phyloP scores from a whole-genome alignment of 2,797 vertebrate species.

The Scarus forsteni region DNA sequence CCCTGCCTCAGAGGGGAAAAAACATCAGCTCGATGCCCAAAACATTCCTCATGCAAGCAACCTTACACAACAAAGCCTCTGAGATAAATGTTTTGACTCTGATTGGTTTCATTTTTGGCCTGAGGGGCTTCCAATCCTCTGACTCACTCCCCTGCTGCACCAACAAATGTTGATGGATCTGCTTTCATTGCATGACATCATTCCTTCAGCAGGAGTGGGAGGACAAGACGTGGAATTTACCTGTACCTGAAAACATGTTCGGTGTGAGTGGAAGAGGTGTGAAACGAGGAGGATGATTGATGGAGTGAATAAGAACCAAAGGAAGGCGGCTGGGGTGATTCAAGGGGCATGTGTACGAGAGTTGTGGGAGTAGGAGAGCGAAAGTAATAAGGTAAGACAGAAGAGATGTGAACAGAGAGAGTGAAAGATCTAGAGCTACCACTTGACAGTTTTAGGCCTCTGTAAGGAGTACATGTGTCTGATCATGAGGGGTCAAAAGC shows the following conservation, averaged over 20 bases:
- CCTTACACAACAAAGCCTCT: constrained; percentile 42
- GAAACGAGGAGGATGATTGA: constrained; percentile 70
- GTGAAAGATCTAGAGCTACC: constrained; percentile 1
- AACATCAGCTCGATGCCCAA: constrained; percentile 35
- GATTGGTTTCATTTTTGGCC: constrained; percentile 66
- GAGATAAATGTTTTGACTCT: constrained; percentile 68
- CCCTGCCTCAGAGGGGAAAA: constrained; percentile 34
- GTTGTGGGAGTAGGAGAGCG: constrained; percentile 59
- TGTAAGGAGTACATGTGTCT: too few species aligned
- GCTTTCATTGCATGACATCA: constrained; percentile 70
- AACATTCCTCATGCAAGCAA: constrained; percentile 45
- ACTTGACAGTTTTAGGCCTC: too few species aligned
- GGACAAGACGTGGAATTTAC: constrained; percentile 64
- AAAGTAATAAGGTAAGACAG: constrained; percentile 77
- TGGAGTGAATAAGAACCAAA: constrained; percentile 67
- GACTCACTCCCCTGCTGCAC: constrained; percentile 32
- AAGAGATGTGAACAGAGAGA: constrained; percentile 55
- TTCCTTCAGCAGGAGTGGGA: constrained; percentile 50
- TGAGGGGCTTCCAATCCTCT: constrained; percentile 40
- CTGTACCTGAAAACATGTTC: constrained; percentile 48
- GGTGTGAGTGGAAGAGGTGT: constrained; percentile 52
- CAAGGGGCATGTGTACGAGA: constrained; percentile 65
- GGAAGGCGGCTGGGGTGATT: constrained; percentile 58
- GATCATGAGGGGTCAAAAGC: too few species aligned
- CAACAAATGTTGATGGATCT: constrained; percentile 69